Conservation (phyloP, 2,888 invertebrate genomes). For the Chrysopilus asiliformis region DNA sequence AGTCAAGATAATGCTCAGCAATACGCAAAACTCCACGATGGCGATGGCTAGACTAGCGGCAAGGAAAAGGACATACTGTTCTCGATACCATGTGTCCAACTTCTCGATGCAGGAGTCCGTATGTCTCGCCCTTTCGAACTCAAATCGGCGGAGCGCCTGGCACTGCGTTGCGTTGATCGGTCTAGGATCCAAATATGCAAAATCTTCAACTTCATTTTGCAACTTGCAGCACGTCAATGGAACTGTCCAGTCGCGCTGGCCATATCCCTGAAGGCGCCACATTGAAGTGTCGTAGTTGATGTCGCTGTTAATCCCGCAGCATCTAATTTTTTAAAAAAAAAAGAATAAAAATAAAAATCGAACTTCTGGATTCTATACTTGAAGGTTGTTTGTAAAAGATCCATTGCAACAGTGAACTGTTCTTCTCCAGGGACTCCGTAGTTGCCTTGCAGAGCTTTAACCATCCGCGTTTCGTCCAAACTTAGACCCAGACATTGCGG, state of each 20-base stretch:
- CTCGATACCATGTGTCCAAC: constrained; percentile 63
- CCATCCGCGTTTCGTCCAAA: constrained; percentile 51
- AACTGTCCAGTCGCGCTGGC: constrained; percentile 53
- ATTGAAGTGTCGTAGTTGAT: constrained; percentile 68
- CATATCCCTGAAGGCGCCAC: constrained; percentile 63
- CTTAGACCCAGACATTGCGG: constrained; percentile 64
- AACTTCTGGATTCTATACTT: too few relatives aligned
- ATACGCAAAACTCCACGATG: constrained; percentile 57
- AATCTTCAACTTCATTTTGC: constrained; percentile 38
- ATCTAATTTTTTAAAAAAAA: too few relatives aligned
- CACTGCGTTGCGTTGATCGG: constrained; percentile 59
- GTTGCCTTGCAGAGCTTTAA: constrained; percentile 56
- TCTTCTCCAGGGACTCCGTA: constrained; percentile 62
- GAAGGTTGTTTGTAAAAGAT: constrained; percentile 58
- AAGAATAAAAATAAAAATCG: too few relatives aligned
- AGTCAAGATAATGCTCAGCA: constrained; percentile 55
- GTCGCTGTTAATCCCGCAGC: constrained; percentile 67
- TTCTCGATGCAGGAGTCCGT: constrained; percentile 45
- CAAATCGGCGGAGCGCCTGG: constrained; percentile 38
- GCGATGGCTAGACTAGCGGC: constrained; percentile 50
- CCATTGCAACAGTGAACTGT: constrained; percentile 63
- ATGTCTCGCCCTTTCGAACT: constrained; percentile 29
- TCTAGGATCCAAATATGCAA: constrained; percentile 59
- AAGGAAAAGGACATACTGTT: constrained; percentile 57
- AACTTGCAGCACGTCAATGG: constrained; percentile 59